Evolutionary conservation across 2,113 vertebrate genomes (phyloP).

Genomic region (Sceloporus undulatus): DNA sequence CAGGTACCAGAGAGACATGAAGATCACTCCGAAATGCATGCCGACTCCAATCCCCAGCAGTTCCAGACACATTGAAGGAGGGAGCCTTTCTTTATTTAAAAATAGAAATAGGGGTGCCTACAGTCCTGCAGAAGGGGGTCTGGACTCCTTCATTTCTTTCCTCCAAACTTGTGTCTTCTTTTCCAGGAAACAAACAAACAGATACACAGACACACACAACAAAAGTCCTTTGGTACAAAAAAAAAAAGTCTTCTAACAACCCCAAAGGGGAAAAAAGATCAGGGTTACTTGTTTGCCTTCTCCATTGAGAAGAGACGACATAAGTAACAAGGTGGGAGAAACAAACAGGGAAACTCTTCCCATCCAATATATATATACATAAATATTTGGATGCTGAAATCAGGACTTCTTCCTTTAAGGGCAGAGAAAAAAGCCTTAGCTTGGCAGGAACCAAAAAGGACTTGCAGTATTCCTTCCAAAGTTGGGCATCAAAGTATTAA

Average conservation of each 20-base stretch:
- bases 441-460: background rate
- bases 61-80: constrained; percentile 72
- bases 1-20: constrained; percentile 74
- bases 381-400: constrained; percentile 55
- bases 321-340: background rate
- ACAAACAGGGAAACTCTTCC: constrained; percentile 26
- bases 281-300: constrained; percentile 32
- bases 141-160: constrained; percentile 50
- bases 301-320: constrained; percentile 46
- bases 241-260: background rate
- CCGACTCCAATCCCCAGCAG: constrained; percentile 68
- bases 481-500: constrained; percentile 10
- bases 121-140: constrained; percentile 59
- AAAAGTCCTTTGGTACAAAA: background rate
- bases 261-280: constrained; percentile 3
- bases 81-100: constrained; percentile 35
- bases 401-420: constrained; percentile 14
- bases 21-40: constrained; percentile 77
- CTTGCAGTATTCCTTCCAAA: constrained; percentile 15
- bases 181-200: background rate
- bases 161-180: background rate
- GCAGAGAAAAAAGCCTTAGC: background rate
- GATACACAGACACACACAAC: background rate
- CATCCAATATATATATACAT: constrained; percentile 50
- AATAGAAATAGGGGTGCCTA: background rate